phyloP scores from a whole-genome alignment of 1,140 invertebrate species.

The Panulirus ornatus region DNA sequence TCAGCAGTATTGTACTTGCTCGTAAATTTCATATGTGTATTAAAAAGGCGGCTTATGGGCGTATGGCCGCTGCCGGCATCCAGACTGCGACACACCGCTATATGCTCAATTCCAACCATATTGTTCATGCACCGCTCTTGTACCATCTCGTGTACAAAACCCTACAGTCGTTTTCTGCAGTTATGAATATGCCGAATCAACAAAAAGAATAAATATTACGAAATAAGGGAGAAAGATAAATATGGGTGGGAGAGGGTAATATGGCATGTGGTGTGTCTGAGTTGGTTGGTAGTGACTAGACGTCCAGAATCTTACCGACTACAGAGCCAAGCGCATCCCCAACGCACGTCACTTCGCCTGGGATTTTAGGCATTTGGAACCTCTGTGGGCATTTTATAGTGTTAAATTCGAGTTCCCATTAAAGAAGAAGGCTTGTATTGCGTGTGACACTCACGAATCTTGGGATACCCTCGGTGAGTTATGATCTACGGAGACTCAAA shows the following conservation, averaged over 20 bases:
- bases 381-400: slow-evolving; percentile 25
- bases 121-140: not conserved
- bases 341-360: slow-evolving; percentile 21
- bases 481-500: slow-evolving; percentile 15
- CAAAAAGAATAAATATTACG: not conserved
- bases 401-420: slow-evolving; percentile 8
- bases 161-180: not conserved
- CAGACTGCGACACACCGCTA: not conserved
- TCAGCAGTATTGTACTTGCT: not conserved
- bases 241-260: not conserved
- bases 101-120: not conserved
- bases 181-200: too few relatives aligned
- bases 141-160: not conserved
- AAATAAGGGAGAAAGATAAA: not conserved
- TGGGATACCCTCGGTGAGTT: slow-evolving; percentile 28
- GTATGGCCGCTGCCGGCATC: slow-evolving; percentile 55
- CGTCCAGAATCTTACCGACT: slow-evolving; percentile 64
- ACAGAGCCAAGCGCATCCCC: slow-evolving; percentile 58
- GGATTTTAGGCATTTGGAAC: slow-evolving; percentile 46
- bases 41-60: slow-evolving; percentile 54
- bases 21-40: slow-evolving; percentile 36
- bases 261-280: slow-evolving; percentile 32
- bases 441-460: slow-evolving; percentile 44
- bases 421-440: slow-evolving; percentile 42
- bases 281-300: slow-evolving; percentile 47